Conservation (phyloP, 2,888 invertebrate genomes). For the Orthosia gothica region DNA sequence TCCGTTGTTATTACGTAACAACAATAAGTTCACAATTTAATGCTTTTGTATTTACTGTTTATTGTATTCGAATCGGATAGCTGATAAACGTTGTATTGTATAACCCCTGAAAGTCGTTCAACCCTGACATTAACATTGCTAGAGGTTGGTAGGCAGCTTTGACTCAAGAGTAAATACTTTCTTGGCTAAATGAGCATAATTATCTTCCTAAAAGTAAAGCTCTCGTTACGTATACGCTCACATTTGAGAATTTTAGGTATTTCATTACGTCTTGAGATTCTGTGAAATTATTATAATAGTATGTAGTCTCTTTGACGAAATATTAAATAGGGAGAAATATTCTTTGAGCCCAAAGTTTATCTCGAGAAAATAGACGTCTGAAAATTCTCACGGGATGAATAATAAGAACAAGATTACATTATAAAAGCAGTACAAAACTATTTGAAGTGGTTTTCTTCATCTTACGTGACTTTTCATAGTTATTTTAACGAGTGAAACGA, state of each 20-base stretch:
- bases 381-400: constrained; percentile 27
- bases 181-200: constrained; percentile 17
- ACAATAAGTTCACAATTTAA: constrained; percentile 26
- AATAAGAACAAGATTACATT: constrained; percentile 28
- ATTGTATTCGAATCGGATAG: constrained; percentile 13
- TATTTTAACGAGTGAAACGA: background rate
- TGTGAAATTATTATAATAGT: constrained; percentile 11
- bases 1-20: constrained; percentile 52
- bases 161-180: constrained; percentile 8
- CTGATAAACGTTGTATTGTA: constrained; percentile 5
- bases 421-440: constrained; percentile 13
- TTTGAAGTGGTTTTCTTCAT: constrained; percentile 9
- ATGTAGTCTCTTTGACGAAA: constrained; percentile 33
- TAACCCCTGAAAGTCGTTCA: background rate
- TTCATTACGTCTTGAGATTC: constrained; percentile 24
- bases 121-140: background rate
- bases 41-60: constrained; percentile 9
- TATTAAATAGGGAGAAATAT: constrained; percentile 28
- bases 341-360: constrained; percentile 26
- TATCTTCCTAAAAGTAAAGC: constrained; percentile 17
- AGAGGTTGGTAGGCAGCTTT: background rate
- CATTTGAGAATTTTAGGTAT: constrained; percentile 17
- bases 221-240: constrained; percentile 10
- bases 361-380: constrained; percentile 16
- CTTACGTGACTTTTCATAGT: background rate